phyloP scores from a whole-genome alignment of 2,797 vertebrate species.

The Lophius americanus region DNA sequence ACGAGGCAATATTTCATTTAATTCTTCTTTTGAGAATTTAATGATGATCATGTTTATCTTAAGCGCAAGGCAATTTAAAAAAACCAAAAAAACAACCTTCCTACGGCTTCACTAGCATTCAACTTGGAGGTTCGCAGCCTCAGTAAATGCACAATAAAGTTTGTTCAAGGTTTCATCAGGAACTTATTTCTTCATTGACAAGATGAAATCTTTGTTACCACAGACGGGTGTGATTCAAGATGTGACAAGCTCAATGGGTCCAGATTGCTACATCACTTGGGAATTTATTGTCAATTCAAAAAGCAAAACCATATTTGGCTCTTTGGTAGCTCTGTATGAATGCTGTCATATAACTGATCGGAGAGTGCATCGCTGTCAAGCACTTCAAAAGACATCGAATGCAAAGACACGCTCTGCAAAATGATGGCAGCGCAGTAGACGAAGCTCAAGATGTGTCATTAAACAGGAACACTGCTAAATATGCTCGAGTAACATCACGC shows the following conservation, averaged over 20 bases:
- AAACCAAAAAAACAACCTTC: background rate
- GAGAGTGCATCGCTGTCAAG: conserved; percentile 11
- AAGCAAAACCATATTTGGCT: conserved; percentile 25
- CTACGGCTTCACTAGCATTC: conserved; percentile 27
- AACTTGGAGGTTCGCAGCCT: conserved; percentile 13
- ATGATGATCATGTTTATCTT: background rate
- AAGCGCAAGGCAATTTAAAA: no score
- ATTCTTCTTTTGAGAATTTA: background rate
- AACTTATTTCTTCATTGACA: conserved; percentile 44
- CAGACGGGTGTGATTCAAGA: conserved; percentile 15
- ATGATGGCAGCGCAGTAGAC: conserved; percentile 13
- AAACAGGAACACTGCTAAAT: conserved; percentile 36
- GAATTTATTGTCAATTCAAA: conserved; percentile 23
- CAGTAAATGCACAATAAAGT: conserved; percentile 32
- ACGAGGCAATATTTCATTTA: no score
- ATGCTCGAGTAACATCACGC: conserved; percentile 62
- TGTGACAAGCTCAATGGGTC: conserved; percentile 8
- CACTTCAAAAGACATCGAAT: conserved; percentile 16
- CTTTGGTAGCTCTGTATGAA: conserved; percentile 5
- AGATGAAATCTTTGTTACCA: conserved; percentile 36
- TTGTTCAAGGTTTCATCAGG: conserved; percentile 36
- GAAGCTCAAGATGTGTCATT: conserved; percentile 26
- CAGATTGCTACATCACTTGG: conserved; percentile 25
- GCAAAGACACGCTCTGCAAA: conserved; percentile 2
- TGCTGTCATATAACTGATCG: conserved; percentile 5